Evolutionary conservation across 2,113 vertebrate species (phyloP).

Genomic region (Archilochus colubris): DNA sequence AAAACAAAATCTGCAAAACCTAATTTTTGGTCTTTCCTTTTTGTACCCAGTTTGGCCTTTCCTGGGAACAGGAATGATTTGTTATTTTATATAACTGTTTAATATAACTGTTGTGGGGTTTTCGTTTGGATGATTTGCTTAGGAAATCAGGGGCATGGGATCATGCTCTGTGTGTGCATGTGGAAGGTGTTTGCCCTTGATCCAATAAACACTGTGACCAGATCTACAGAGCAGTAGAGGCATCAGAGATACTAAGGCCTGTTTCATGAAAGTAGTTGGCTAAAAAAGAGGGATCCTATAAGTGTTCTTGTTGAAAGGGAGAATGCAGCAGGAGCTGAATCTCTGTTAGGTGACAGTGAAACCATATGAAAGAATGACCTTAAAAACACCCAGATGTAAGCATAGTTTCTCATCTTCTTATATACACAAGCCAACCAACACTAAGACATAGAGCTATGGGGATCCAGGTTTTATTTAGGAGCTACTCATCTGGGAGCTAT

Average conservation of each 20-base stretch:
- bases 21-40: background rate
- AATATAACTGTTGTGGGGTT: background rate
- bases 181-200: background rate
- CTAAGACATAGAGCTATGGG: background rate
- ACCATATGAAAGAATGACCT: background rate
- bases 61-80: background rate
- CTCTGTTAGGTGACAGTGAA: background rate
- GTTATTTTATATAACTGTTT: background rate
- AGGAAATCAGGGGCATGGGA: background rate
- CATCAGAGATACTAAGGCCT: background rate
- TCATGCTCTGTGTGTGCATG: background rate
- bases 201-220: background rate
- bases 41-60: background rate
- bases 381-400: background rate
- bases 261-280: background rate
- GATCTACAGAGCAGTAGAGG: background rate
- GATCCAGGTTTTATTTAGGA: background rate
- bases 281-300: background rate
- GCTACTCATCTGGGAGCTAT: background rate
- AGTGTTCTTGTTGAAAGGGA: background rate
- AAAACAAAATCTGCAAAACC: background rate
- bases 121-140: background rate
- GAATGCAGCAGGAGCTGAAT: background rate
- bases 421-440: background rate
- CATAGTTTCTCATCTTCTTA: background rate